phyloP scores from a whole-genome alignment of 2,888 invertebrate species.

The Lasioglossum morio region DNA sequence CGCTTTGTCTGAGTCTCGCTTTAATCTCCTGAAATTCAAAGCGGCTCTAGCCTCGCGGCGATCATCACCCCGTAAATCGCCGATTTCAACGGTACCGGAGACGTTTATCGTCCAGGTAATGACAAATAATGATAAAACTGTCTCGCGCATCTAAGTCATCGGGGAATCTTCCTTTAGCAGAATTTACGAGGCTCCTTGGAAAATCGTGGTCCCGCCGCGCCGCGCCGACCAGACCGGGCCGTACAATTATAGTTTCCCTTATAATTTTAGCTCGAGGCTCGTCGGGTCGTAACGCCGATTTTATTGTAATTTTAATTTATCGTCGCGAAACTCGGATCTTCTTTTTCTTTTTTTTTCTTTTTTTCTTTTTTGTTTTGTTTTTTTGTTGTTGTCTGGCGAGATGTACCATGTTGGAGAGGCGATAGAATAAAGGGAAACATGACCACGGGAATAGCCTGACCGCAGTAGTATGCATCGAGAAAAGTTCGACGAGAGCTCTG shows the following conservation, averaged over 20 bases:
- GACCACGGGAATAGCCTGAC: constrained; percentile 33
- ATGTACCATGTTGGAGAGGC: not conserved
- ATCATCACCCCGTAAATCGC: not conserved
- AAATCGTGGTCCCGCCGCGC: constrained; percentile 21
- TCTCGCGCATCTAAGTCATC: not conserved
- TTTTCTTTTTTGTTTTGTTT: too few species aligned
- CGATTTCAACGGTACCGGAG: not conserved
- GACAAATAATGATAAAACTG: not conserved
- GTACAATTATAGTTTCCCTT: constrained; percentile 17
- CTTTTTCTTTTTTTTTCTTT: not conserved
- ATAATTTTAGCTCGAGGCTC: constrained; percentile 5
- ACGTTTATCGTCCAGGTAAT: not conserved
- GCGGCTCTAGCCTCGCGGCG: not conserved
- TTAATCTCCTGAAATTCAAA: not conserved
- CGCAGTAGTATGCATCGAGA: constrained; percentile 46
- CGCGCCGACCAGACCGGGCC: not conserved
- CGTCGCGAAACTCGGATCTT: not conserved
- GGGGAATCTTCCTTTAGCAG: not conserved
- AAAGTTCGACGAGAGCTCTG: constrained; percentile 9
- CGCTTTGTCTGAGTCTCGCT: not conserved
- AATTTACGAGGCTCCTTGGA: not conserved
- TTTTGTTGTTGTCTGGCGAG: too few species aligned
- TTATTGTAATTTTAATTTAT: constrained; percentile 35
- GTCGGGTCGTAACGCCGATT: constrained; percentile 4
- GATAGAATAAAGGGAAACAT: not conserved